These are phyloP conservation scores for Struthio camelus DNA, from an alignment of 2,113 vertebrate species.

Conservation along the genomic window DNA sequence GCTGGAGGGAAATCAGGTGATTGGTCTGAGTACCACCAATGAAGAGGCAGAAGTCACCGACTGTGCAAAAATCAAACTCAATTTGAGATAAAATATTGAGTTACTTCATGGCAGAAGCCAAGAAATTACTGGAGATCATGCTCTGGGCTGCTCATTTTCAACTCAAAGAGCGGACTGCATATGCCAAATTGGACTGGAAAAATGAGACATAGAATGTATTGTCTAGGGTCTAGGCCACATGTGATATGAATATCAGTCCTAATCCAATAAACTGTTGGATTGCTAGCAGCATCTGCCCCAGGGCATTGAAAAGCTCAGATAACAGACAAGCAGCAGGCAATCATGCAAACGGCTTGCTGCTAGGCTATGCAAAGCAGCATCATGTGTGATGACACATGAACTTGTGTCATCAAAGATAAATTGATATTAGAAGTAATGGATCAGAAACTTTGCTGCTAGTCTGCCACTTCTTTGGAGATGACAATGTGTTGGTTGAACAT, in stretches of 20 bases:
- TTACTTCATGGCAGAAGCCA: background rate
- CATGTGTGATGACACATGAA: no score
- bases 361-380: background rate
- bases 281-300: background rate
- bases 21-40: background rate
- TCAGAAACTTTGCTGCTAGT: background rate
- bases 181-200: background rate
- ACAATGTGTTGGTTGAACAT: background rate
- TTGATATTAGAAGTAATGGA: fast-evolving
- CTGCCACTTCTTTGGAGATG: background rate
- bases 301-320: fast-evolving
- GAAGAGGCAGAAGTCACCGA: background rate
- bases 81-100: background rate
- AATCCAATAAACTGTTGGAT: background rate
- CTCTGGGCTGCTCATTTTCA: background rate
- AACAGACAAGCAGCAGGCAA: background rate
- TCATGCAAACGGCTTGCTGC: fast-evolving
- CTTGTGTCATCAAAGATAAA: fast-evolving
- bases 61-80: background rate
- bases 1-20: background rate
- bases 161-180: background rate
- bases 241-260: background rate
- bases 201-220: background rate
- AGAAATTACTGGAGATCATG: background rate
- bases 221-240: background rate